phyloP scores from a whole-genome alignment of 1,140 invertebrate genomes.

The Campodea augens region DNA sequence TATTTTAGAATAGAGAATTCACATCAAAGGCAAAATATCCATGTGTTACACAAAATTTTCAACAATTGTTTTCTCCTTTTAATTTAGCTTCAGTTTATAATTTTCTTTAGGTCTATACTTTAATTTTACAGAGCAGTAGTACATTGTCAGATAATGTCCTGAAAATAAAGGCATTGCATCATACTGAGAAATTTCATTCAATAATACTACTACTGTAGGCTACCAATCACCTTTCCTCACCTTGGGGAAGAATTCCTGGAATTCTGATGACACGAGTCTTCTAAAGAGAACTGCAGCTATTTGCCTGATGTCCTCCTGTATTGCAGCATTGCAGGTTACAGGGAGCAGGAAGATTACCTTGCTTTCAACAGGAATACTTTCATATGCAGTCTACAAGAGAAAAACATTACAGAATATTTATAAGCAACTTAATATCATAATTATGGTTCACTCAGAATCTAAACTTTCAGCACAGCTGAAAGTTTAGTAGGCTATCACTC shows the following conservation, averaged over 20 bases:
- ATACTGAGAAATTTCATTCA: background rate
- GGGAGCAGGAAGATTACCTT: constrained; percentile 58
- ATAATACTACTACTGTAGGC: background rate
- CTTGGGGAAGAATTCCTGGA: constrained; percentile 68
- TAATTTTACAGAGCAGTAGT: background rate
- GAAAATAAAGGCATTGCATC: background rate
- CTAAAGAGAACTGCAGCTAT: constrained; percentile 81
- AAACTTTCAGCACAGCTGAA: background rate
- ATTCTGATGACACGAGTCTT: constrained; percentile 70
- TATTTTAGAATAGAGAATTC: too few species aligned
- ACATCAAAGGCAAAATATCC: background rate
- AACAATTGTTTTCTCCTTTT: background rate
- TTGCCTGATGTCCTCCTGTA: constrained; percentile 57
- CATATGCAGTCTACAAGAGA: constrained; percentile 54
- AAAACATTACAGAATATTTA: constrained; percentile 8
- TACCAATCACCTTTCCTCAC: constrained; percentile 22
- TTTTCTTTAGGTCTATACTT: background rate
- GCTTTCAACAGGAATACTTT: constrained; percentile 48
- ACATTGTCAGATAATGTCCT: background rate
- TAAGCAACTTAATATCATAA: constrained; percentile 2
- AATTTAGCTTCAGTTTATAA: background rate
- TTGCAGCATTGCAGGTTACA: constrained; percentile 50
- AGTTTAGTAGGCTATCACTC: background rate
- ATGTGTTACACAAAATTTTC: background rate
- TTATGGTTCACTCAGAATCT: constrained; percentile 2